A percentile compares a stretch with the other conserved stretches of the same genome.
Evolutionary conservation across 2,888 invertebrate genomes (phyloP).

Genomic region (Eristalinus sepulchralis): DNA sequence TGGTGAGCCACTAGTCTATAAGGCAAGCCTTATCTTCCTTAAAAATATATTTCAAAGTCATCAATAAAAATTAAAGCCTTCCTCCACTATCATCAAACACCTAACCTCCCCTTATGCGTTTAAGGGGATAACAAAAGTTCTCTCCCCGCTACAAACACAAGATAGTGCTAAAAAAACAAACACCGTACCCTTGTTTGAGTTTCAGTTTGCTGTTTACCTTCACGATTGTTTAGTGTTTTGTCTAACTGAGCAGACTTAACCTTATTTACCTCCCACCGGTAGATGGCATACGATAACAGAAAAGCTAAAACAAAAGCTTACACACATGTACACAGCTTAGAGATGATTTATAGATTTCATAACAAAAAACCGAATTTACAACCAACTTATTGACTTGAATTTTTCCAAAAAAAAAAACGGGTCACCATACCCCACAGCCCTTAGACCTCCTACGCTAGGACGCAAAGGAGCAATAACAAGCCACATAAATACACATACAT

Average conservation of each 20-base stretch:
- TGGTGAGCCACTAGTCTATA: no score
- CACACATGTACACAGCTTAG: neutral
- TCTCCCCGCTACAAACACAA: neutral
- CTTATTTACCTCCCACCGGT: neutral
- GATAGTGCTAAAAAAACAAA: neutral
- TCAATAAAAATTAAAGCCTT: no score
- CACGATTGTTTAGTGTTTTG: neutral
- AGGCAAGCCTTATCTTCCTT: no score
- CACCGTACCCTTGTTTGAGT: neutral
- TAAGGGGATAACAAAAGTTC: no score
- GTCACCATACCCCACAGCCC: neutral
- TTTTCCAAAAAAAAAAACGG: conserved; percentile 14
- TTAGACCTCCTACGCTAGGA: no score
- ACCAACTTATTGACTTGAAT: neutral
- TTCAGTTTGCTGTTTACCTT: neutral
- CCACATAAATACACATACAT: conserved; percentile 81
- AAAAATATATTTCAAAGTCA: no score
- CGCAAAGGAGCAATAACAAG: neutral
- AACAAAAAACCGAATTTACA: neutral
- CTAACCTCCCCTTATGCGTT: neutral
- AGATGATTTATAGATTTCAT: neutral
- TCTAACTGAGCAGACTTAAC: neutral
- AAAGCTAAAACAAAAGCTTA: conserved; percentile 5
- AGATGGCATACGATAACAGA: neutral
- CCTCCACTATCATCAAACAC: no score